phyloP scores from a whole-genome alignment of 2,888 invertebrate species.

The Tyria jacobaeae region DNA sequence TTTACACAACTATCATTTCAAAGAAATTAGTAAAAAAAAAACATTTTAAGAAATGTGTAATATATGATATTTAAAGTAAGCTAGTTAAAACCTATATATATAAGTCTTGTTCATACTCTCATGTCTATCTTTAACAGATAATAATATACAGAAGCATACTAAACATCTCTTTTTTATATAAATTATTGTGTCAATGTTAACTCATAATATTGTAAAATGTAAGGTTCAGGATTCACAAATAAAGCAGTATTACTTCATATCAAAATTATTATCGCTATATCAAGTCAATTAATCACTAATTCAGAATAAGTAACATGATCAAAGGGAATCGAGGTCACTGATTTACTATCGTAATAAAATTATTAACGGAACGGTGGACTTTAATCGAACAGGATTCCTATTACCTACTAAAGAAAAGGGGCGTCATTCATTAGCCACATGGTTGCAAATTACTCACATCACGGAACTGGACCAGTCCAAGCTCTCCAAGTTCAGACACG shows the following conservation, averaged over 20 bases:
- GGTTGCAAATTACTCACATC: conserved; percentile 89
- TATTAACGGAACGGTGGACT: neutral
- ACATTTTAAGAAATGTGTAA: too few relatives aligned
- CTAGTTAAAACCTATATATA: too few relatives aligned
- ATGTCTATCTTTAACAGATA: too few relatives aligned
- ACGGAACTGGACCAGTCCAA: conserved; percentile 98
- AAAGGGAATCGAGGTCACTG: conserved; percentile 64
- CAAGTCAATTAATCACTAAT: conserved; percentile 39
- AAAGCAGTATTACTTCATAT: neutral
- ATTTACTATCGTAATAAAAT: conserved; percentile 33
- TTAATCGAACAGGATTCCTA: neutral
- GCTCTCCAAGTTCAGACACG: conserved; percentile 98
- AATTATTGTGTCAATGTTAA: too few relatives aligned
- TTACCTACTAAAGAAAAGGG: conserved; percentile 34
- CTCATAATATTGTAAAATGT: too few relatives aligned
- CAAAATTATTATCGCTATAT: neutral
- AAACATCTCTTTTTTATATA: too few relatives aligned
- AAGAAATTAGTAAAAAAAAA: too few relatives aligned
- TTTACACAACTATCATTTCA: too few relatives aligned
- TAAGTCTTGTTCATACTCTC: too few relatives aligned
- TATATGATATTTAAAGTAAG: too few relatives aligned
- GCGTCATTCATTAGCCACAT: conserved; percentile 43
- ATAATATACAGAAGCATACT: too few relatives aligned
- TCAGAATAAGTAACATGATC: conserved; percentile 47
- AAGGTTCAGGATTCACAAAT: too few relatives aligned